Conservation (phyloP, 1,140 invertebrate genomes). For the Phortica variegata region DNA sequence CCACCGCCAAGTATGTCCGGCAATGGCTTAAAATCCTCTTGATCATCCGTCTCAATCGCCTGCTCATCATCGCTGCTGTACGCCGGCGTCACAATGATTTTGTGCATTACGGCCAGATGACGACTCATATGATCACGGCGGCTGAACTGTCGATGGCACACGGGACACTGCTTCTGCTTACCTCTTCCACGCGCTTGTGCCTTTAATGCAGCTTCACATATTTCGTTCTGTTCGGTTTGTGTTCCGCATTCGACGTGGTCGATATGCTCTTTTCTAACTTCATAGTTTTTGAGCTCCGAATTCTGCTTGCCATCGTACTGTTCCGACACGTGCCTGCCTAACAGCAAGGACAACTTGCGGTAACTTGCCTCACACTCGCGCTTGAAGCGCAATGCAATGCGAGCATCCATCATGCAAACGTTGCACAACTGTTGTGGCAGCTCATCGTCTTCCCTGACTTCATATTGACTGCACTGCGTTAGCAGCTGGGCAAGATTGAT, state of each 20-base stretch:
- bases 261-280: no score
- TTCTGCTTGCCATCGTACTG: no score
- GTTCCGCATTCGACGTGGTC: no score
- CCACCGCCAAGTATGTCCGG: background rate
- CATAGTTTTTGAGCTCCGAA: no score
- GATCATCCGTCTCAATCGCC: background rate
- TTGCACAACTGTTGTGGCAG: constrained; percentile 7
- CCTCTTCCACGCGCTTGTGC: background rate
- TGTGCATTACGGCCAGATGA: constrained; percentile 1
- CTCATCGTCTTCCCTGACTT: constrained; percentile 1
- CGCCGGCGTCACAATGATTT: background rate
- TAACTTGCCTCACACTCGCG: constrained; percentile 5
- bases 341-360: background rate
- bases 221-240: no score
- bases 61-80: background rate
- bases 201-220: background rate
- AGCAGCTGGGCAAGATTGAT: constrained; percentile 3
- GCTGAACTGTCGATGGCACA: constrained; percentile 2
- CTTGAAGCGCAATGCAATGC: constrained; percentile 5
- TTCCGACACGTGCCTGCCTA: no score
- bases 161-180: background rate
- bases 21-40: background rate
- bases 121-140: background rate
- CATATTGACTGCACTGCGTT: background rate
- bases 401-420: background rate